These are phyloP conservation scores for Zaprionus obscuricornis DNA, from an alignment of 2,888 invertebrate species.

Conservation along the genomic window DNA sequence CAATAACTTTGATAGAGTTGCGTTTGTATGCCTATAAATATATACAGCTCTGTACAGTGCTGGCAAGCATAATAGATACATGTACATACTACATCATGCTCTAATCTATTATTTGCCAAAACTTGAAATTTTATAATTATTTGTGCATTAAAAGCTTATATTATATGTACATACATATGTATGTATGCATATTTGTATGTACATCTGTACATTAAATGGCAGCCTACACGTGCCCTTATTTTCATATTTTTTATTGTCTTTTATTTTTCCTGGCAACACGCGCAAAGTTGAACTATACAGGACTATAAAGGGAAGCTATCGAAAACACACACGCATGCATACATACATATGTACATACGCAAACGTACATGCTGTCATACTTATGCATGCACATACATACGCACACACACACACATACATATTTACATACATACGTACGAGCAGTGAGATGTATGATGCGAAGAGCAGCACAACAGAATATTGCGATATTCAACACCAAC, in stretches of 20 bases:
- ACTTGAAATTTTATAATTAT: too few species aligned
- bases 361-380: constrained; percentile 6
- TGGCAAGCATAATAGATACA: too few species aligned
- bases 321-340: constrained; percentile 17
- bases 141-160: too few species aligned
- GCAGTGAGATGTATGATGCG: constrained; percentile 45
- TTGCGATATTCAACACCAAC: constrained; percentile 38
- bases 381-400: constrained; percentile 24
- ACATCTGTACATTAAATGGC: constrained; percentile 28
- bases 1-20: too few species aligned
- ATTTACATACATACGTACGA: constrained; percentile 3
- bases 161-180: not conserved
- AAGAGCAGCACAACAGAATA: constrained; percentile 41
- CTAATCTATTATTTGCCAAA: too few species aligned
- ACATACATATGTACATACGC: constrained; percentile 26
- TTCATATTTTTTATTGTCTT: constrained; percentile 50
- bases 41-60: too few species aligned
- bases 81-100: too few species aligned
- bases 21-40: not conserved
- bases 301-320: constrained; percentile 36
- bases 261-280: constrained; percentile 47
- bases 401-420: not conserved
- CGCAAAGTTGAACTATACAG: constrained; percentile 46
- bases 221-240: constrained; percentile 80
- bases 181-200: not conserved